These are phyloP conservation scores for Strix aluco DNA, from an alignment of 2,113 vertebrate species.

Conservation along the genomic window DNA sequence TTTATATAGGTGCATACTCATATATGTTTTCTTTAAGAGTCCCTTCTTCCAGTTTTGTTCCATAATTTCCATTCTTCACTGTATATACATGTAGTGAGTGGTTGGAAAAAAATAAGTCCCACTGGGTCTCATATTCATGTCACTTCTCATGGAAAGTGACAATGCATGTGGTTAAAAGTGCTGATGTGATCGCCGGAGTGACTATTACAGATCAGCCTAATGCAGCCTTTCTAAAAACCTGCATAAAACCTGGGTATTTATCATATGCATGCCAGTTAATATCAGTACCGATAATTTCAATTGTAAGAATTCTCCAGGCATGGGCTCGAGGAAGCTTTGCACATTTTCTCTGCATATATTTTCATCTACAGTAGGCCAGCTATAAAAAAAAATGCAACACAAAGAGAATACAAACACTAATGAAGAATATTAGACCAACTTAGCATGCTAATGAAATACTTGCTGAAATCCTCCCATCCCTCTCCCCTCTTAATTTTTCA, in stretches of 20 bases:
- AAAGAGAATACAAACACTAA: neutral
- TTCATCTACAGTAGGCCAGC: neutral
- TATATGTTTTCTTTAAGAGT: neutral
- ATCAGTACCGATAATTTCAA: neutral
- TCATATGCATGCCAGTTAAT: accelerated
- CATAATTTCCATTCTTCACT: neutral
- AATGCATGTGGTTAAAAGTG: neutral
- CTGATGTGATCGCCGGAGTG: neutral
- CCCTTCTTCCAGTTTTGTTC: neutral
- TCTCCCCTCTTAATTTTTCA: constrained; percentile 19
- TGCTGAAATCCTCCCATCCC: neutral
- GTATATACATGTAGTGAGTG: neutral
- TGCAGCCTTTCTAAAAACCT: neutral
- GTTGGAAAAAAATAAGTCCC: neutral
- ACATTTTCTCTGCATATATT: neutral
- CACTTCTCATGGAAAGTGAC: neutral
- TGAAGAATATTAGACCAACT: neutral
- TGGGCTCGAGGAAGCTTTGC: neutral
- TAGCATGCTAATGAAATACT: neutral
- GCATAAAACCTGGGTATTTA: neutral
- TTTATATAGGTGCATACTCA: neutral
- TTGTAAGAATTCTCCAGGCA: neutral
- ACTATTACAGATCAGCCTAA: neutral
- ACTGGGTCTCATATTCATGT: neutral
- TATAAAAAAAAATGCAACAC: neutral